Evolutionary conservation across 2,888 invertebrate species (phyloP).

Genomic region (Megamerina dolium): DNA sequence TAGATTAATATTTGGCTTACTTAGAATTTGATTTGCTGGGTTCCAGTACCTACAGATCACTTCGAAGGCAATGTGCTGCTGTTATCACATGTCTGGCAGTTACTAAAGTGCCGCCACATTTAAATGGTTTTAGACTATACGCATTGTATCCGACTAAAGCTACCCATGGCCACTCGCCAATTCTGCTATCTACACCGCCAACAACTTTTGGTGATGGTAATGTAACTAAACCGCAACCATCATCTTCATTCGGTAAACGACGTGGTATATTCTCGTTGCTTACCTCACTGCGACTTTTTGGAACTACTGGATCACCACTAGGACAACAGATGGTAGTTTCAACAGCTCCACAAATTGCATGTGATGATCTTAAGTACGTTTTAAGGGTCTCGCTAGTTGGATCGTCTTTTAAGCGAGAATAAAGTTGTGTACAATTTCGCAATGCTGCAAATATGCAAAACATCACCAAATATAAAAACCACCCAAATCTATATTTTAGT

Average conservation of each 20-base stretch:
- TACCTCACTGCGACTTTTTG: not conserved
- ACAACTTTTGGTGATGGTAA: slow-evolving; percentile 57
- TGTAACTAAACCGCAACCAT: slow-evolving; percentile 59
- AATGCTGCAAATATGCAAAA: slow-evolving; percentile 22
- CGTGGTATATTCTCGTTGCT: slow-evolving; percentile 2
- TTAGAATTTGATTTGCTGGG: too few species aligned
- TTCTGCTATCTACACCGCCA: slow-evolving; percentile 60
- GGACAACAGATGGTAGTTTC: slow-evolving; percentile 33
- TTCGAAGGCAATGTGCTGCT: slow-evolving; percentile 34
- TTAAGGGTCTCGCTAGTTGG: slow-evolving; percentile 23
- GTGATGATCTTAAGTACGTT: slow-evolving; percentile 23
- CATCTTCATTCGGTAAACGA: slow-evolving; percentile 33
- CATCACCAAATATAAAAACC: too few species aligned
- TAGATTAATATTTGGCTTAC: not conserved
- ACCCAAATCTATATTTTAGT: not conserved
- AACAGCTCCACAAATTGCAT: slow-evolving; percentile 23
- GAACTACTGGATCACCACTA: not conserved
- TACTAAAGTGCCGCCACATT: slow-evolving; percentile 50
- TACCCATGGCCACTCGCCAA: slow-evolving; percentile 73
- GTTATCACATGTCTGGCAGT: slow-evolving; percentile 60
- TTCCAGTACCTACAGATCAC: slow-evolving; percentile 29
- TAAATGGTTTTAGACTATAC: slow-evolving; percentile 34
- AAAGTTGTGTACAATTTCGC: slow-evolving; percentile 22
- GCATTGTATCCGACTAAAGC: slow-evolving; percentile 62
- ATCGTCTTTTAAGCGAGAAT: slow-evolving; percentile 22